Conservation (phyloP, 2,888 invertebrate species). For the Yponomeuta malinellus region DNA sequence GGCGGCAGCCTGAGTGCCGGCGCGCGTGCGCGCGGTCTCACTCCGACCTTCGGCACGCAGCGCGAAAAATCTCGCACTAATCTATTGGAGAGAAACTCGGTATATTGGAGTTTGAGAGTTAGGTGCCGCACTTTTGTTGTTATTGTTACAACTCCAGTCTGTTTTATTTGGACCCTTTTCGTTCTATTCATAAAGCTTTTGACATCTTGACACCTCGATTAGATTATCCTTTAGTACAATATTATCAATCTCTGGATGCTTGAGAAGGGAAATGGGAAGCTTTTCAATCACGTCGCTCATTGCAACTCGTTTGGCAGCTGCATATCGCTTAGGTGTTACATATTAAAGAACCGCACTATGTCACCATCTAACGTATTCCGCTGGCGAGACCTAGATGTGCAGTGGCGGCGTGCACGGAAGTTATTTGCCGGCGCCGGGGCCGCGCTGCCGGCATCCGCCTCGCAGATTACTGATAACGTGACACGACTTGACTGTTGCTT, state of each 20-base stretch:
- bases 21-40: slow-evolving; percentile 70
- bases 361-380: slow-evolving; percentile 1
- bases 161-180: too few species aligned
- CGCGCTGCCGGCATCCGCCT: slow-evolving; percentile 31
- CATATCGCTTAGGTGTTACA: neutral
- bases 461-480: slow-evolving; percentile 40
- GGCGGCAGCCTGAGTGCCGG: slow-evolving; percentile 54
- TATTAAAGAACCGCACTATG: neutral
- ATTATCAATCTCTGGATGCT: too few species aligned
- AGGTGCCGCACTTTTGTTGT: neutral
- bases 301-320: too few species aligned
- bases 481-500: slow-evolving; percentile 6
- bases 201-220: too few species aligned
- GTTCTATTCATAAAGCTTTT: too few species aligned
- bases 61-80: slow-evolving; percentile 3
- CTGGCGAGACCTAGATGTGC: slow-evolving; percentile 13
- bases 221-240: too few species aligned
- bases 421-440: slow-evolving; percentile 47
- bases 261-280: too few species aligned
- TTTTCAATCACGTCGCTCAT: too few species aligned
- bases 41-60: slow-evolving; percentile 8
- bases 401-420: slow-evolving; percentile 39
- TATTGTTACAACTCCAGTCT: neutral
- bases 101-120: neutral
- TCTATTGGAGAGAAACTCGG: neutral